Conservation (phyloP, 2,113 vertebrate genomes). For the Dasyprocta punctata region DNA sequence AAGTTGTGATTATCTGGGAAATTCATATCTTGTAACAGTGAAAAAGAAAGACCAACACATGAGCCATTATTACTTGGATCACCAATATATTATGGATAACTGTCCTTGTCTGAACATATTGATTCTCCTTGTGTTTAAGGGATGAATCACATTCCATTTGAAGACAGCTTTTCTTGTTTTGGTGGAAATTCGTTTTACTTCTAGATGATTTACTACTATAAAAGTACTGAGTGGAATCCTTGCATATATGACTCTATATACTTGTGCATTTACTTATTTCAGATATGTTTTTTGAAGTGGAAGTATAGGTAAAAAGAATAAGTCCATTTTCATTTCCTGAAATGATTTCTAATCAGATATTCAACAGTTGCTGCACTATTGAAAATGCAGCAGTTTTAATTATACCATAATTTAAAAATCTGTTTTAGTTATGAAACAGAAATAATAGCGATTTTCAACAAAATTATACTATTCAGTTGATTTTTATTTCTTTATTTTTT, state of each 20-base stretch:
- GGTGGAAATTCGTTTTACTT: not conserved
- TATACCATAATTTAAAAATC: not conserved
- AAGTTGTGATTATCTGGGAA: not conserved
- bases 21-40: not conserved
- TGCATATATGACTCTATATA: not conserved
- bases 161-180: not conserved
- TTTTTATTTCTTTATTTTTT: not conserved
- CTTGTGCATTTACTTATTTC: not conserved
- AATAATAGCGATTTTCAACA: not conserved
- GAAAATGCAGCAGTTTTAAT: not conserved
- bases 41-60: not conserved
- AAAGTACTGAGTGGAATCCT: not conserved
- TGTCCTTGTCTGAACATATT: not conserved
- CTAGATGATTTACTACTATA: not conserved
- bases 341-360: not conserved
- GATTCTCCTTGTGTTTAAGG: not conserved
- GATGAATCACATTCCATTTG: not conserved
- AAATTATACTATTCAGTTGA: not conserved
- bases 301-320: not conserved
- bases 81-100: not conserved
- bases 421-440: not conserved
- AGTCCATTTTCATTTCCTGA: not conserved
- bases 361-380: not conserved
- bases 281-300: not conserved
- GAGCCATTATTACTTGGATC: not conserved